A percentile compares a stretch with the other conserved stretches of the same genome.
These are phyloP conservation scores for Oligia latruncula DNA, from an alignment of 2,888 invertebrate species.

Conservation along the genomic window DNA sequence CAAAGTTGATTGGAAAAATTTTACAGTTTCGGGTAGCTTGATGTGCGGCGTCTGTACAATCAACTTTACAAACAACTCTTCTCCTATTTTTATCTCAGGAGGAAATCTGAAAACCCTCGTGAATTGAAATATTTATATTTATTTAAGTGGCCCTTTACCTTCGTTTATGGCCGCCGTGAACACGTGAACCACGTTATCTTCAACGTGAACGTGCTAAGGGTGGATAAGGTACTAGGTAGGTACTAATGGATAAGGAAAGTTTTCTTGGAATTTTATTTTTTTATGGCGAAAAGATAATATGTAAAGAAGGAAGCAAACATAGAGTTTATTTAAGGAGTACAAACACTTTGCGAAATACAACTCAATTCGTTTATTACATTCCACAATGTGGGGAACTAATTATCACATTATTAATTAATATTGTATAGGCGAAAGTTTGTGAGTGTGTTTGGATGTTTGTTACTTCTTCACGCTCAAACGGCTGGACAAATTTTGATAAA, in stretches of 20 bases:
- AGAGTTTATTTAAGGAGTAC: neutral
- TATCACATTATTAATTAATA: too few species aligned
- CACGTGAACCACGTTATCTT: constrained; percentile 70
- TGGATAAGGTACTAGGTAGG: constrained; percentile 18
- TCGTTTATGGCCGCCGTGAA: constrained; percentile 74
- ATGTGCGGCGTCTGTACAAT: neutral
- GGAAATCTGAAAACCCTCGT: constrained; percentile 36
- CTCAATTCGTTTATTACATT: neutral
- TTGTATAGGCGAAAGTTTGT: too few species aligned
- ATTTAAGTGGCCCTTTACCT: constrained; percentile 72
- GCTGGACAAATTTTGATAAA: too few species aligned
- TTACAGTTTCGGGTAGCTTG: too few species aligned
- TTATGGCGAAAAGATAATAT: neutral
- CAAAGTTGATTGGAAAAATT: too few species aligned
- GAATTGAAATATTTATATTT: constrained; percentile 81
- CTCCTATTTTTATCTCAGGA: neutral
- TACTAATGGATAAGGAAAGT: neutral
- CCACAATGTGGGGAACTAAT: neutral
- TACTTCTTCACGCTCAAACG: too few species aligned
- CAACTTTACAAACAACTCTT: neutral
- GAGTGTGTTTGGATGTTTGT: too few species aligned
- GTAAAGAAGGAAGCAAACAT: neutral
- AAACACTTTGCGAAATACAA: neutral
- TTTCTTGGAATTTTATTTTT: neutral
- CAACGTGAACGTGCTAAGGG: constrained; percentile 41